Evolutionary conservation across 2,113 vertebrate genomes (phyloP).

Genomic region (Empidonax traillii): DNA sequence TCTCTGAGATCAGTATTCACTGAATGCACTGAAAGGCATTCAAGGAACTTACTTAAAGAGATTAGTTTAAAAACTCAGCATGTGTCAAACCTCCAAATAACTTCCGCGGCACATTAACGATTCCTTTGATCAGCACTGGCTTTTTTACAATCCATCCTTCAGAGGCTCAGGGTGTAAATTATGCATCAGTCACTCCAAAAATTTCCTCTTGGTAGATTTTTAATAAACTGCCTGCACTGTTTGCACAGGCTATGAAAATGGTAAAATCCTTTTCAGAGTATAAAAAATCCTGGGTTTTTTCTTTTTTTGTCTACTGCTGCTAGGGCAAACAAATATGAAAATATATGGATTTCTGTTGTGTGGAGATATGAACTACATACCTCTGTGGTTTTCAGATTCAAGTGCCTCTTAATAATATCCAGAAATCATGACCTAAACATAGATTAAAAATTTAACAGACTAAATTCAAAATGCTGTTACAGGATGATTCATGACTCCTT

Average conservation of each 20-base stretch:
- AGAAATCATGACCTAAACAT: not conserved
- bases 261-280: not conserved
- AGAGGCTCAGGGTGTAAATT: constrained; percentile 58
- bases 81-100: constrained; percentile 56
- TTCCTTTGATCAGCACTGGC: constrained; percentile 62
- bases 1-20: not conserved
- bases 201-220: constrained; percentile 46
- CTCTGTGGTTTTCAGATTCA: not conserved
- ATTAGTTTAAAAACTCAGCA: constrained; percentile 49
- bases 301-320: not conserved
- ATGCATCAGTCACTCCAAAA: constrained; percentile 60
- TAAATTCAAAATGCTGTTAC: not conserved
- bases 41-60: constrained; percentile 42
- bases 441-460: not conserved
- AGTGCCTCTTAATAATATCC: not conserved
- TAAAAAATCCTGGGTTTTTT: not conserved
- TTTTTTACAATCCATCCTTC: constrained; percentile 50
- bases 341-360: not conserved
- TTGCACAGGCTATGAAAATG: constrained; percentile 7
- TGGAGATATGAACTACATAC: not conserved
- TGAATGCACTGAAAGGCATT: not conserved
- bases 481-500: not conserved
- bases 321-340: not conserved
- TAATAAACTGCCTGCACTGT: constrained; percentile 22
- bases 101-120: not conserved